Conservation (phyloP, 2,113 vertebrate genomes). For the Plecotus auritus region DNA sequence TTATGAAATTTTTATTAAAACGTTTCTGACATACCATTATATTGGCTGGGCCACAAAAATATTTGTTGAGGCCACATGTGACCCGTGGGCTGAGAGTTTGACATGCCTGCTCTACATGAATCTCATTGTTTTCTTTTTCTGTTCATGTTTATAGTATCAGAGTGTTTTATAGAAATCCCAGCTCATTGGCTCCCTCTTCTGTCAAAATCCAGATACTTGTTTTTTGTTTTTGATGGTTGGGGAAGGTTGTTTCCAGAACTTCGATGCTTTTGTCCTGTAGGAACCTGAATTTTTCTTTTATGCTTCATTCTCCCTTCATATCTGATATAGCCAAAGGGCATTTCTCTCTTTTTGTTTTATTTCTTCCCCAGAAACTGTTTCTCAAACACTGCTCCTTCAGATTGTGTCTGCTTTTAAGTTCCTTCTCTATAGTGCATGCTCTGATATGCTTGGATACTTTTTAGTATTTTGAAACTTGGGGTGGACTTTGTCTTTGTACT, state of each 20-base stretch:
- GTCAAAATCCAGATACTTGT: not conserved
- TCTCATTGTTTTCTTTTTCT: not conserved
- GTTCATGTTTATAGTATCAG: not conserved
- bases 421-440: not conserved
- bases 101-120: not conserved
- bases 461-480: not conserved
- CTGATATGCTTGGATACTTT: not conserved
- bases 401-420: not conserved
- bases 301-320: not conserved
- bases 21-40: too few relatives aligned
- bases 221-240: not conserved
- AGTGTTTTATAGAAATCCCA: slow-evolving; percentile 26
- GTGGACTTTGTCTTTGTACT: not conserved
- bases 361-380: not conserved
- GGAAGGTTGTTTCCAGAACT: not conserved
- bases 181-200: slow-evolving; percentile 61
- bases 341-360: not conserved
- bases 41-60: too few relatives aligned
- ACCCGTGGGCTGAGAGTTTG: too few relatives aligned
- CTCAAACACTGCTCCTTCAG: not conserved
- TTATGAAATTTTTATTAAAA: too few relatives aligned
- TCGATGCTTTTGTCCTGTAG: not conserved
- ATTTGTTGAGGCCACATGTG: too few relatives aligned
- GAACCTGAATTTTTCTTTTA: not conserved
- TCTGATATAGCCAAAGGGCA: not conserved